These are phyloP conservation scores for Eurystomus gularis DNA, from an alignment of 2,113 vertebrate genomes.

Conservation along the genomic window DNA sequence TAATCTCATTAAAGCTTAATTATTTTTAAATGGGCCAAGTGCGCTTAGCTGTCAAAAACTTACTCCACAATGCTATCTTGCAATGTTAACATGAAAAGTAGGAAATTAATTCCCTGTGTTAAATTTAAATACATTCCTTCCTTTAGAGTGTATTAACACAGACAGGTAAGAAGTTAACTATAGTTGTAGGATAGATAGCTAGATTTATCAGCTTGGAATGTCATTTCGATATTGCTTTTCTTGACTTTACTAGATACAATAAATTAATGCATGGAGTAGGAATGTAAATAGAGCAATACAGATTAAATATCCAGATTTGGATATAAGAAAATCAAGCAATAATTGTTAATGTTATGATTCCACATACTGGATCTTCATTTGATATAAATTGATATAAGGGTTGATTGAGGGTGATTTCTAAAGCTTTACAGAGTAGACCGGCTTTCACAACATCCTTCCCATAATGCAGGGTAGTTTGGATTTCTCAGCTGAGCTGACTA, in stretches of 20 bases:
- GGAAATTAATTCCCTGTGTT: not conserved
- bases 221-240: not conserved
- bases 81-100: not conserved
- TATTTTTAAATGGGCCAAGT: not conserved
- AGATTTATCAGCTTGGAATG: not conserved
- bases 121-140: not conserved
- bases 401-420: not conserved
- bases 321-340: not conserved
- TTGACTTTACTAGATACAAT: not conserved
- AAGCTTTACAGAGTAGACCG: not conserved
- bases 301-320: not conserved
- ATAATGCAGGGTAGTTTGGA: not conserved
- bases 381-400: not conserved
- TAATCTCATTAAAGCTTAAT: not conserved
- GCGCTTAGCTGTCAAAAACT: not conserved
- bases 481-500: not conserved
- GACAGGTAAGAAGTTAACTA: not conserved
- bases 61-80: not conserved
- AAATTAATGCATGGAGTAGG: not conserved
- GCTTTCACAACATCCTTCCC: not conserved
- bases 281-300: not conserved
- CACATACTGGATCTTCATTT: not conserved
- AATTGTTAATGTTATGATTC: not conserved
- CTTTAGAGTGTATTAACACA: not conserved
- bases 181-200: not conserved